Conservation (phyloP, 2,888 invertebrate species). For the Drosophila greeni region DNA sequence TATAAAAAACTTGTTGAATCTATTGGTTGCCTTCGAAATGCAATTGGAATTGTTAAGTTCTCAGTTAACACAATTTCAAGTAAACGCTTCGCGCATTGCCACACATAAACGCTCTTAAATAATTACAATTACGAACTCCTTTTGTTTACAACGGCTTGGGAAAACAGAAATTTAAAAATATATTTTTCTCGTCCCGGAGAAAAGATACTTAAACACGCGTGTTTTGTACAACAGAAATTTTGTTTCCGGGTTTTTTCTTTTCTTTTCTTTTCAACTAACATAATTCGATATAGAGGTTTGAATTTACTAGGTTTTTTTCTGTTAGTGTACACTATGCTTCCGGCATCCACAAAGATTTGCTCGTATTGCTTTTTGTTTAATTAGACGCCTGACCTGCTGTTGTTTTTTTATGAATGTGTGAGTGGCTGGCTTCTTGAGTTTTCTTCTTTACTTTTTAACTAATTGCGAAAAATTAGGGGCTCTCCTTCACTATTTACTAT, state of each 20-base stretch:
- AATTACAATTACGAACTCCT: constrained; percentile 29
- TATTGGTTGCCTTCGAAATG: constrained; percentile 36
- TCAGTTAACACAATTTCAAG: constrained; percentile 7
- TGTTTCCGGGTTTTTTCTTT: constrained; percentile 2
- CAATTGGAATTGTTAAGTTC: constrained; percentile 42
- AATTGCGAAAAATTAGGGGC: constrained; percentile 46
- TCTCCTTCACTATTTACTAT: constrained; percentile 47
- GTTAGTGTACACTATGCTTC: constrained; percentile 36
- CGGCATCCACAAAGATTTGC: constrained; percentile 33
- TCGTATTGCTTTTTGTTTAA: constrained; percentile 27
- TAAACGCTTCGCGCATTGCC: constrained; percentile 21
- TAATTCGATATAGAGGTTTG: constrained; percentile 41
- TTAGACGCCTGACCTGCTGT: constrained; percentile 19
- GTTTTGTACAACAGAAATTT: constrained; percentile 32
- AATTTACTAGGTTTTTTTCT: constrained; percentile 58
- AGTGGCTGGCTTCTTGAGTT: constrained; percentile 34
- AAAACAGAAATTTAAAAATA: constrained; percentile 30
- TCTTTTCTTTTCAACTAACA: constrained; percentile 57
- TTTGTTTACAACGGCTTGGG: constrained; percentile 20
- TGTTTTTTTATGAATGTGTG: constrained; percentile 27
- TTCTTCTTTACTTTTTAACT: constrained; percentile 32
- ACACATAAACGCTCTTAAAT: constrained; percentile 30
- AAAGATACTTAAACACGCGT: constrained; percentile 39
- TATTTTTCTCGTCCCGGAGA: constrained; percentile 23
- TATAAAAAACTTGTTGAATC: constrained; percentile 23